Evolutionary conservation across 2,797 vertebrate genomes (phyloP), one percentile per base, ranked within the genome.

Genomic region (Poecile montanus): DNA sequence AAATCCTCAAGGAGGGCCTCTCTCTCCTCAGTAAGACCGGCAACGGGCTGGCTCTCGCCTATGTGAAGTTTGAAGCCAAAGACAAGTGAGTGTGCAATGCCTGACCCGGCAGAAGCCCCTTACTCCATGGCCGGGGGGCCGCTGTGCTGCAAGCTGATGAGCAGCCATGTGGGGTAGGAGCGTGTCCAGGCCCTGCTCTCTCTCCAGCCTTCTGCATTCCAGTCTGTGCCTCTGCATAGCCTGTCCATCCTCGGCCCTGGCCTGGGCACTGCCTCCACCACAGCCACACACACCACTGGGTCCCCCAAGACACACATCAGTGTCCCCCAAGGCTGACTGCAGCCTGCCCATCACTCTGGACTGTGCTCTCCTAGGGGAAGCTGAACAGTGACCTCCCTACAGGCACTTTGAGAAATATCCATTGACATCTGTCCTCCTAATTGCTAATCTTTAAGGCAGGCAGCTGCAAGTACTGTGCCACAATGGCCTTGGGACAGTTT

Each of bases 11-110:
- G 47, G 97, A 98, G 61, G 98, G 98, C 20, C 98, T 99, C 9
- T 99, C 99, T 16, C 96, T 99, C 78, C 97, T 99, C 83, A 98
- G 98, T 85, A 98, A 98, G 95, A 99, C 98, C 4, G 98, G 98
- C 82, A 98, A 97, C n/a, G 98, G 99, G 67, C 96, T 99, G 76
- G 98, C 98, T 53, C 98, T 99, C 19, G 98, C 99, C 27, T 99
- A 98, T 44, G 97, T 99, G 78, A 99, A 97, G 96, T 96, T 99
- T 93, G 98, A 99, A 73, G 94, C 98, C 42, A 98, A 97, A 87
- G 78, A 98, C 60, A 99, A 97, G 99, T 99, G 97, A 95, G 97
- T 95, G 80, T 36, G 5, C 36, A 13, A 7, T 13, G 9, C 13
- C 50, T 26, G 22, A 12, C 8, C 30, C 15, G 1, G 30, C 16